Evolutionary conservation across 2,797 vertebrate genomes (phyloP), one percentile per base, ranked within the genome.

Genomic region (Enteromius viviparus): DNA sequence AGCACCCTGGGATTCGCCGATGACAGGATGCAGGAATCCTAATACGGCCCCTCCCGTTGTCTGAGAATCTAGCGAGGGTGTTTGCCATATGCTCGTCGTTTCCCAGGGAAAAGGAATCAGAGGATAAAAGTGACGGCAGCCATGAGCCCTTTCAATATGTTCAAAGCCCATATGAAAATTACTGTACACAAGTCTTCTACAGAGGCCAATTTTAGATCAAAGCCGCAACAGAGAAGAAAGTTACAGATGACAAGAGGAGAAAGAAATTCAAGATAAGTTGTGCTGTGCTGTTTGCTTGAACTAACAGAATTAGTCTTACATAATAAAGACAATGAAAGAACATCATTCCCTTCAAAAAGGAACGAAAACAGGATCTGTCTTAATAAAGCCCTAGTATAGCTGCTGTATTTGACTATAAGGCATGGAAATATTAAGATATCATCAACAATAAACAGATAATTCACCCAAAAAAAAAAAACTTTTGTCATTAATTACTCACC

Each of bases 21-120:
- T 95, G 95, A 96, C 95, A 96, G 95, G 94, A 96, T 95, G 94
- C 90, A 95, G 93, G 94, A 95, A 95, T 94, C 92, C 85, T 93
- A 95, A 95, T 95, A 94, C 93, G 92, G 94, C 94, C 93, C 95
- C 96, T 96, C 94, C 95, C 94, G 95, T 97, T 94, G 94, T 95
- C 94, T 93, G 93, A 94, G 92, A 94, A 95, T 94, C 95, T 93
- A 94, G 93, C 91, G 94, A 96, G 95, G 94, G 95, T 96, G 96
- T 94, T 94, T 94, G 92, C 97, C 97, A 98, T 98, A 98, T 98
- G 97, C 95, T 97, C 91, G 83, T 93, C 89, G 84, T 94, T 93
- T 97, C 95, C 91, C 89, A 95, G 94, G 95, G 93, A 92, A 93
- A 92, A 94, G 83, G 91, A 94, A 94, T 96, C 91, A 90, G 93